phyloP scores from a whole-genome alignment of 1,140 invertebrate genomes.

The Ceratoteleas bidentatus region DNA sequence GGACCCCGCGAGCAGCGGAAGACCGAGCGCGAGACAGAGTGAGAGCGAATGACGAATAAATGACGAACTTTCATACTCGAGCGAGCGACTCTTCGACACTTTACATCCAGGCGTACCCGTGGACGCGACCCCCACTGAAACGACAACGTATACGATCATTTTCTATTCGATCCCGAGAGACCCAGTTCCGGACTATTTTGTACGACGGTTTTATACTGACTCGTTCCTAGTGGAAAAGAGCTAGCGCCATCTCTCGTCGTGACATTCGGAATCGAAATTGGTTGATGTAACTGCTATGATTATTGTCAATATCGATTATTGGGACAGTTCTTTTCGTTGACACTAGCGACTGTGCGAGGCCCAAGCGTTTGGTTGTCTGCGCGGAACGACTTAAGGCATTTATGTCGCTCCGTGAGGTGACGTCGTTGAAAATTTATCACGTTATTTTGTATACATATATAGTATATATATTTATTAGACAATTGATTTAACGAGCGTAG shows the following conservation, averaged over 20 bases:
- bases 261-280: too few species aligned
- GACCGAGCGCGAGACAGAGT: too few species aligned
- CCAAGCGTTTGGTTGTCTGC: constrained; percentile 31
- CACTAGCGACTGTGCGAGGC: constrained; percentile 22
- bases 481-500: constrained; percentile 36
- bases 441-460: constrained; percentile 43
- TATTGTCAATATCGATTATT: too few species aligned
- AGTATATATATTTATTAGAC: constrained; percentile 47
- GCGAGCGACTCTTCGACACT: too few species aligned
- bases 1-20: not conserved
- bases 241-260: too few species aligned
- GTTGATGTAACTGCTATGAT: too few species aligned
- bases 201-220: not conserved
- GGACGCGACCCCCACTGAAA: not conserved
- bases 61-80: too few species aligned
- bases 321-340: constrained; percentile 1
- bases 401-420: constrained; percentile 34
- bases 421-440: constrained; percentile 36
- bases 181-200: not conserved
- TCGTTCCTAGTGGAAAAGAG: too few species aligned
- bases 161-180: not conserved
- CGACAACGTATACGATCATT: not conserved
- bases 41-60: too few species aligned
- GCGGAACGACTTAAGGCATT: constrained; percentile 32
- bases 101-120: not conserved